A percentile compares a stretch with the other conserved stretches of the same genome.
Evolutionary conservation across 2,113 vertebrate species (phyloP).

Genomic region (Burhinus oedicnemus): DNA sequence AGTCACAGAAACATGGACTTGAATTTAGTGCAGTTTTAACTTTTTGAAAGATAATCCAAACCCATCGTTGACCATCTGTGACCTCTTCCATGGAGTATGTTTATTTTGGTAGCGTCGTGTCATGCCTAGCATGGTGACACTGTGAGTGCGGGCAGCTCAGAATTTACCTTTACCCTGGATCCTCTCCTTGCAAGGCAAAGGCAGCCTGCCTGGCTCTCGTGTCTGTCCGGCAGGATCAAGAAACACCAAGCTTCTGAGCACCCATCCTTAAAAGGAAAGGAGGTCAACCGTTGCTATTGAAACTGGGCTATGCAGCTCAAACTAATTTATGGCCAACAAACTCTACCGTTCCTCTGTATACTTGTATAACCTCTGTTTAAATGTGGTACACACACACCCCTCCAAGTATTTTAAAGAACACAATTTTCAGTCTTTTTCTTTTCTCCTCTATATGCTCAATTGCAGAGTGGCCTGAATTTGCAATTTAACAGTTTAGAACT

Average conservation of each 20-base stretch:
- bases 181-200: not conserved
- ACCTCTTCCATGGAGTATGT: not conserved
- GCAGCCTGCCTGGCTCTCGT: rapidly evolving
- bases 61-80: not conserved
- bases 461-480: not conserved
- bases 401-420: not conserved
- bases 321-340: not conserved
- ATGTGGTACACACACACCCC: rapidly evolving
- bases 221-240: not conserved
- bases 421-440: not conserved
- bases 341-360: not conserved
- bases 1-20: not conserved
- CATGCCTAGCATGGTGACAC: not conserved
- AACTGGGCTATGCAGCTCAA: not conserved
- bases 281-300: not conserved
- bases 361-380: not conserved
- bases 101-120: not conserved
- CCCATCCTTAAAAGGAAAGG: not conserved
- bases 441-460: not conserved
- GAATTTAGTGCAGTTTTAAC: not conserved
- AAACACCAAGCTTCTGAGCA: not conserved
- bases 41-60: not conserved
- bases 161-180: not conserved
- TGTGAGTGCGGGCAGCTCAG: not conserved
- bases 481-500: not conserved